Conservation (phyloP, 2,888 invertebrate genomes). For the Girardia tigrina region DNA sequence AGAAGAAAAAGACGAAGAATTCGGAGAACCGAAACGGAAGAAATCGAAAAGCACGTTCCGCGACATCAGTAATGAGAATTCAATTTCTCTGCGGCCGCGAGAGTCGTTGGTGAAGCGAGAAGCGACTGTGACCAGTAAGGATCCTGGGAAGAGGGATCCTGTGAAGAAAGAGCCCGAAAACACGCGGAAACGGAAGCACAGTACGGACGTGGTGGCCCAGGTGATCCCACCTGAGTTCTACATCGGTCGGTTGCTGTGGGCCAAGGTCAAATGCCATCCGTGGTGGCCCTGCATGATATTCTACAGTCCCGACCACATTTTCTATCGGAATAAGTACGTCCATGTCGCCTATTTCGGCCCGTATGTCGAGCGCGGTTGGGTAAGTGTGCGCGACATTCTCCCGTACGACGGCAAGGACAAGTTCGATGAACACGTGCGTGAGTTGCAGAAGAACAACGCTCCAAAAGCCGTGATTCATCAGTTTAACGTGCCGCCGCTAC, state of each 20-base stretch:
- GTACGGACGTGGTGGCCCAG: background rate
- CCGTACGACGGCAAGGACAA: constrained; percentile 33
- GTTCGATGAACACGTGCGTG: constrained; percentile 30
- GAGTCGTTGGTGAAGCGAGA: too few relatives aligned
- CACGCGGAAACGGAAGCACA: background rate
- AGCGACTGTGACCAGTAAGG: too few relatives aligned
- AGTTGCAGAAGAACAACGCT: constrained; percentile 11
- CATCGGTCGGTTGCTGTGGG: constrained; percentile 34
- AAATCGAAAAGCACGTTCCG: too few relatives aligned
- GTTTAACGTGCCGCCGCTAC: background rate
- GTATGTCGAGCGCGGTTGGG: constrained; percentile 36
- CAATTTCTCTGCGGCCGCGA: background rate
- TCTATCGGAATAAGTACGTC: background rate
- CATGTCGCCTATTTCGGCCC: constrained; percentile 37
- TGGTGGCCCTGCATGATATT: constrained; percentile 37
- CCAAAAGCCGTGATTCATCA: background rate
- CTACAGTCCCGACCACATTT: constrained; percentile 30
- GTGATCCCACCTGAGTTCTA: background rate
- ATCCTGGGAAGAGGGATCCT: background rate
- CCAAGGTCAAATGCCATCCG: constrained; percentile 37
- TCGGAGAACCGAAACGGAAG: too few relatives aligned
- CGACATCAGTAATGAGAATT: background rate
- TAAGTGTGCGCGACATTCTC: constrained; percentile 12
- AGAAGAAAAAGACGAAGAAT: too few relatives aligned
- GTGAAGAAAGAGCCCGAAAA: background rate